These are phyloP conservation scores for Agrotis exclamationis DNA, from an alignment of 2,888 invertebrate species.

Conservation along the genomic window DNA sequence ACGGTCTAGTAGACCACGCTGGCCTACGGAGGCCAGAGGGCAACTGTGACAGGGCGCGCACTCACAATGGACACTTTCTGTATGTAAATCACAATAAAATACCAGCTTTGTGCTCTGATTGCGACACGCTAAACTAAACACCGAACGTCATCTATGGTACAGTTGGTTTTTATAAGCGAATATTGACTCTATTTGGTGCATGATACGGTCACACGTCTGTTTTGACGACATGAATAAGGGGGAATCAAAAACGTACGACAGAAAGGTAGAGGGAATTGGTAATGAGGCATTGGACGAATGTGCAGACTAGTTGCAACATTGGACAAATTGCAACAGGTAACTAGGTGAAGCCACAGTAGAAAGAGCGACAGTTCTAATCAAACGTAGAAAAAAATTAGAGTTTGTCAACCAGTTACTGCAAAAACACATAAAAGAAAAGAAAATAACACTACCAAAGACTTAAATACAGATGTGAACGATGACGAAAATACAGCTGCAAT, in stretches of 20 bases:
- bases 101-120: conserved; percentile 88
- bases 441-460: background rate
- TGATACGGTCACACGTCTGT: conserved; percentile 40
- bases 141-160: conserved; percentile 78
- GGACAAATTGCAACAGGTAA: background rate
- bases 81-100: conserved; percentile 90
- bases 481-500: background rate
- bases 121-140: conserved; percentile 88
- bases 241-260: conserved; percentile 30
- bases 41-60: conserved; percentile 87
- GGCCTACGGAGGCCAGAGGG: conserved; percentile 82
- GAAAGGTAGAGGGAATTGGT: conserved; percentile 1
- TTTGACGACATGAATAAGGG: conserved; percentile 11
- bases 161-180: conserved; percentile 71
- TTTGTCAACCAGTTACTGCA: no score
- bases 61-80: conserved; percentile 86
- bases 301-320: background rate
- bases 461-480: background rate
- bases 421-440: no score
- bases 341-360: background rate
- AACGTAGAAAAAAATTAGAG: background rate
- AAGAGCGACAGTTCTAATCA: background rate
- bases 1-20: conserved; percentile 78
- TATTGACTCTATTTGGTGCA: conserved; percentile 68
- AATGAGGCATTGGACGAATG: conserved; percentile 16